A percentile compares a stretch with the other conserved stretches of the same genome.
These are phyloP conservation scores for Aethina tumida DNA, from an alignment of 1,140 invertebrate genomes.

Conservation along the genomic window DNA sequence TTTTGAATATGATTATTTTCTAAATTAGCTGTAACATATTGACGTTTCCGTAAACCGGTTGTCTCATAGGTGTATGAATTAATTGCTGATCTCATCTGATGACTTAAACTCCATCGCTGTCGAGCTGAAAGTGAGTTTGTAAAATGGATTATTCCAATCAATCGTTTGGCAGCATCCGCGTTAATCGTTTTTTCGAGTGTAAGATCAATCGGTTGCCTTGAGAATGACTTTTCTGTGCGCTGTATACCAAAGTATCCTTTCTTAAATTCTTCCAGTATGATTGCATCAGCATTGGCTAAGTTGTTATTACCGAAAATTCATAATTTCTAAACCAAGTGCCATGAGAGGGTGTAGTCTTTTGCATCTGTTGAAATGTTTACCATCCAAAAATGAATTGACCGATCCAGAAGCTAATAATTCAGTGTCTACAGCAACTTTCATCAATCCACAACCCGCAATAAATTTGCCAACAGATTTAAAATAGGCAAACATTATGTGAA, in stretches of 20 bases:
- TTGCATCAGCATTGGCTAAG: too few relatives aligned
- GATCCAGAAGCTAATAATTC: slow-evolving; percentile 27
- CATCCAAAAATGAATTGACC: slow-evolving; percentile 18
- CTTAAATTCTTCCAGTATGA: too few relatives aligned
- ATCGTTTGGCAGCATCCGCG: slow-evolving; percentile 17
- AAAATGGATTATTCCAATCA: slow-evolving; percentile 20
- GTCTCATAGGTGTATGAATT: slow-evolving; percentile 16
- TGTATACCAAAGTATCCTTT: slow-evolving; percentile 17
- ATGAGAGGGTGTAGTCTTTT: slow-evolving; percentile 34
- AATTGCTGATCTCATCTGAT: slow-evolving; percentile 22
- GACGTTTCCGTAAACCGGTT: slow-evolving; percentile 15
- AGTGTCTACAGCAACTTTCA: slow-evolving; percentile 19
- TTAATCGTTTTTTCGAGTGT: slow-evolving; percentile 24
- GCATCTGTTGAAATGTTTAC: slow-evolving; percentile 37
- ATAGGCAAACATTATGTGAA: slow-evolving; percentile 13
- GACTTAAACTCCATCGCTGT: slow-evolving; percentile 23
- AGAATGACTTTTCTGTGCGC: slow-evolving; percentile 20
- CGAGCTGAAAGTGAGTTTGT: slow-evolving; percentile 24
- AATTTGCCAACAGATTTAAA: slow-evolving; percentile 11
- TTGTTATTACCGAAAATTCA: slow-evolving; percentile 22
- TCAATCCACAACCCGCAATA: slow-evolving; percentile 10
- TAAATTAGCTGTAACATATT: too few relatives aligned
- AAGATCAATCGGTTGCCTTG: slow-evolving; percentile 21
- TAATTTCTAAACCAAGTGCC: slow-evolving; percentile 28
- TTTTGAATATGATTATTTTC: too few relatives aligned